Conservation (phyloP, 2,888 invertebrate species). For the Phyllotreta cruciferae region DNA sequence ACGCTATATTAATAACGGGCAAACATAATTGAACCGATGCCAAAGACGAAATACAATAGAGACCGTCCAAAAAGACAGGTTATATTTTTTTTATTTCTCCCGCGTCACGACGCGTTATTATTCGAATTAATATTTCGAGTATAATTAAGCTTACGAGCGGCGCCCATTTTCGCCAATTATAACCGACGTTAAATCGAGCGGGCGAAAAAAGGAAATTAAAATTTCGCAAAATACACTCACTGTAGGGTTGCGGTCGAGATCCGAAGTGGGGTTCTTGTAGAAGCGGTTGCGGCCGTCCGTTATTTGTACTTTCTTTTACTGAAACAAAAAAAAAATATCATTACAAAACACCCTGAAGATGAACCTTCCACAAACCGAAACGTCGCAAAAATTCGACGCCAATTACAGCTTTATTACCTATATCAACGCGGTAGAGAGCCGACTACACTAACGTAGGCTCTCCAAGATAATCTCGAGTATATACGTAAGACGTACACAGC, state of each 20-base stretch:
- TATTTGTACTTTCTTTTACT: slow-evolving; percentile 59
- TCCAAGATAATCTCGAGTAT: too few species aligned
- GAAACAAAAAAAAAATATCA: slow-evolving; percentile 49
- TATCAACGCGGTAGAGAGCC: too few species aligned
- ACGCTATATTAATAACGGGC: slow-evolving; percentile 7
- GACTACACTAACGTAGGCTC: too few species aligned
- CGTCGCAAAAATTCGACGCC: too few species aligned
- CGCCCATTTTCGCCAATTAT: background rate
- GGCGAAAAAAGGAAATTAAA: background rate
- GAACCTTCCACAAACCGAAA: too few species aligned
- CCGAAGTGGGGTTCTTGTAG: slow-evolving; percentile 88
- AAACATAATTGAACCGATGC: slow-evolving; percentile 8
- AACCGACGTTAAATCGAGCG: background rate
- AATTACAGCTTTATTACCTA: background rate
- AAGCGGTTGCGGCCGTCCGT: slow-evolving; percentile 78
- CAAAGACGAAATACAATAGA: slow-evolving; percentile 6
- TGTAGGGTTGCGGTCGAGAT: slow-evolving; percentile 86
- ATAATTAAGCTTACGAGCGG: background rate
- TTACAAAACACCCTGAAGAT: too few species aligned
- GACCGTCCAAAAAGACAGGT: background rate
- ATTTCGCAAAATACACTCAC: slow-evolving; percentile 70
- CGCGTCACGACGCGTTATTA: background rate
- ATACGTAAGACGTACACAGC: too few species aligned
- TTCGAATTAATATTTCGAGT: too few species aligned
- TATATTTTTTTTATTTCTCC: background rate